Evolutionary conservation across 1,140 invertebrate species (phyloP), one percentile per base, ranked within the genome.

Genomic region (Drosophila rhopaloa): DNA sequence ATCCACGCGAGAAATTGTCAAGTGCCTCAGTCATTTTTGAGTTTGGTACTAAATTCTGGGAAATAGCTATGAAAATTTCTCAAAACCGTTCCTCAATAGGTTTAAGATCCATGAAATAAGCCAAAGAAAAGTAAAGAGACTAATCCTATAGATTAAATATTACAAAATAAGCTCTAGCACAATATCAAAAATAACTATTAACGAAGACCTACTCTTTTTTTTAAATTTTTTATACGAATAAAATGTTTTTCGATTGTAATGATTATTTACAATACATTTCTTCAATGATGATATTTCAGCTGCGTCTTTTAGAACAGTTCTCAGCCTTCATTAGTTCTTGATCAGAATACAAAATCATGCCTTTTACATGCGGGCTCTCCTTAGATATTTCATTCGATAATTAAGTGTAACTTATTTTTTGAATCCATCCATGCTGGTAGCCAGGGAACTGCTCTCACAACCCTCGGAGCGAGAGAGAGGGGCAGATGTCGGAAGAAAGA

Each of bases 301-400:
- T 68, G 65, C 32, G 10, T 66, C 5, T 53, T 19, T 43, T 37
- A 6, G n/a, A 24, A n/a, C n/a, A 14, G n/a, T 66, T 68, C 65
- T 66, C 61, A 68, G 61, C 38, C 46, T 66, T 68, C 61, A 68
- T 68, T 68, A 66, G 65, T 66, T 53, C 19, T 54, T 68, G 65
- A 68, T 68, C 61, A 24, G 61, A 54, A 29, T 44, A 13, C n/a
- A 66, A 54, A 68, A 54, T 66, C 47, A 14, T 8, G 9, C 9
- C 11, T 7, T 7, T 37, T 11, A 9, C 65, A 68, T 68, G 65
- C 65, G 65, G 65, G 67, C 11, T 56, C n/a, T 14, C 16, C 16
- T 19, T 41, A 71, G 67, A 71, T 68, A 57, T 35, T 68, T 56
- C 50, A 68, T 57, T 68, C 50, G 50, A 71, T 56, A 71, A 71